Conservation (phyloP, 2,797 vertebrate species). For the Chelidonichthys spinosus region DNA sequence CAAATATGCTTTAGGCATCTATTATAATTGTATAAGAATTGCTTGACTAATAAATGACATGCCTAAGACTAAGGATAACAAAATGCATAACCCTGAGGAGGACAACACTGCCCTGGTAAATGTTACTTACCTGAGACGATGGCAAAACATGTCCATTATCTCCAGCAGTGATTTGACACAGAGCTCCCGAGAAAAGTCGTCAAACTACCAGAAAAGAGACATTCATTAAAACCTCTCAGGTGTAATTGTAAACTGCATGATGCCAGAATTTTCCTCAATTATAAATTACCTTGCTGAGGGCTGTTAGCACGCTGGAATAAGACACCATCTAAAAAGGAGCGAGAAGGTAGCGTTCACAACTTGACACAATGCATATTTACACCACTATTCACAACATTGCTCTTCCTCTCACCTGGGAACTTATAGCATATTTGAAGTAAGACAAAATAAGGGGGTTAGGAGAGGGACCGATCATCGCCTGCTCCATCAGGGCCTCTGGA, state of each 20-base stretch:
- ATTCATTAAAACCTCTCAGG: neutral
- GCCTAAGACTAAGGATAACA: neutral
- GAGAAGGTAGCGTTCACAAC: constrained; percentile 13
- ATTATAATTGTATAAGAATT: neutral
- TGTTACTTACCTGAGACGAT: constrained; percentile 88
- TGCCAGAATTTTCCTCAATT: neutral
- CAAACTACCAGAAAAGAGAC: constrained; percentile 86
- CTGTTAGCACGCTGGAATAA: constrained; percentile 94
- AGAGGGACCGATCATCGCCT: constrained; percentile 96
- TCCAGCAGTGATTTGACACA: constrained; percentile 94
- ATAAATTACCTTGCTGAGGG: constrained; percentile 92
- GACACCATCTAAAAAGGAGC: constrained; percentile 92
- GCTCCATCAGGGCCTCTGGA: constrained; percentile 95
- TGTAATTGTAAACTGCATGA: neutral
- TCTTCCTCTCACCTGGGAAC: constrained; percentile 90
- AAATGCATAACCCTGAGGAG: neutral
- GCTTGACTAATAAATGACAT: too few relatives aligned
- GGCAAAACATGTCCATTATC: constrained; percentile 98
- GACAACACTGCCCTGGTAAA: neutral
- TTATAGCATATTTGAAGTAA: constrained; percentile 97
- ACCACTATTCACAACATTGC: neutral
- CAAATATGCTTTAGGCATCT: neutral
- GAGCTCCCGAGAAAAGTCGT: constrained; percentile 95
- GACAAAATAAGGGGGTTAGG: constrained; percentile 97
- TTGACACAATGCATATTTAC: neutral